These are phyloP conservation scores for Diabrotica balteata DNA, from an alignment of 2,888 invertebrate species.

Conservation along the genomic window DNA sequence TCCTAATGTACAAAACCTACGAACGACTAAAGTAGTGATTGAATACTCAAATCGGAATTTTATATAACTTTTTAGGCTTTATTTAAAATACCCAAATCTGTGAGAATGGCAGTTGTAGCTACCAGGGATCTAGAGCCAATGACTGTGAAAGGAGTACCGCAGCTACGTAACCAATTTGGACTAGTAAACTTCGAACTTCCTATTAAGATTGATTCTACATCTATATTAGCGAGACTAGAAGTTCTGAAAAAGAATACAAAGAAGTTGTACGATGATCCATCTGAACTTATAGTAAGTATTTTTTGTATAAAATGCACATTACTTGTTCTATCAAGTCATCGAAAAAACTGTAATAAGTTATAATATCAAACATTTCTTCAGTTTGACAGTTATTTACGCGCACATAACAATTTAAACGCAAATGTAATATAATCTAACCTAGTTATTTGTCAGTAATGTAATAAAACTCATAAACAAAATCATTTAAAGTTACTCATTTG, in stretches of 20 bases:
- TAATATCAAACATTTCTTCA: too few species aligned
- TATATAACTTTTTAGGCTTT: constrained; percentile 6
- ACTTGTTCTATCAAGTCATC: too few species aligned
- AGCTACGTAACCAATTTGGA: constrained; percentile 18
- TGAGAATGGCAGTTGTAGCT: constrained; percentile 4
- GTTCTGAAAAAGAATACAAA: constrained; percentile 7
- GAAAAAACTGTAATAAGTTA: too few species aligned
- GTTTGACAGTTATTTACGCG: too few species aligned
- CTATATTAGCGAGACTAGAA: constrained; percentile 2
- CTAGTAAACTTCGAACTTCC: constrained; percentile 11
- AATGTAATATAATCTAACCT: too few species aligned
- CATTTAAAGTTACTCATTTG: too few species aligned
- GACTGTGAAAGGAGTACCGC: constrained; percentile 15
- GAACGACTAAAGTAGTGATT: too few species aligned
- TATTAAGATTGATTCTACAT: constrained; percentile 7
- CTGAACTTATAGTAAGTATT: constrained; percentile 10
- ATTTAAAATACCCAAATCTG: constrained; percentile 1
- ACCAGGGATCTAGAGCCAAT: constrained; percentile 12
- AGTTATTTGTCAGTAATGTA: too few species aligned
- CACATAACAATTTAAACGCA: too few species aligned
- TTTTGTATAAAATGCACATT: too few species aligned
- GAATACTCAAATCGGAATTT: neutral
- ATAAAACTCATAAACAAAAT: too few species aligned
- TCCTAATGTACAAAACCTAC: too few species aligned
- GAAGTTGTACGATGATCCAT: constrained; percentile 3